Conservation (phyloP, 1,140 invertebrate species). For the Wiebesia pumilae region DNA sequence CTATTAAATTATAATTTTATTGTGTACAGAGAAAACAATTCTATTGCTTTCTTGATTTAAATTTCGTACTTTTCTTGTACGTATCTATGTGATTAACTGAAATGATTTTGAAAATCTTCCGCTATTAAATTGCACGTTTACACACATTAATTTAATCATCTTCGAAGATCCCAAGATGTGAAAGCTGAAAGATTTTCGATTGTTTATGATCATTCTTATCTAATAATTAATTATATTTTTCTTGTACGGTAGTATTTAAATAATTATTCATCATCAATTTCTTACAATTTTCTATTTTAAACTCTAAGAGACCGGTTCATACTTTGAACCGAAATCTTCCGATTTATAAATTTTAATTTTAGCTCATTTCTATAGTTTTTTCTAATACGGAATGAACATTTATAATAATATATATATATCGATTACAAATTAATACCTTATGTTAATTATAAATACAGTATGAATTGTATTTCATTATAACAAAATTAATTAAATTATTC, state of each 20-base stretch:
- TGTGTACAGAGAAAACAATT: conserved; percentile 15
- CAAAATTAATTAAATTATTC: conserved; percentile 8
- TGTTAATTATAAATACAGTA: not conserved
- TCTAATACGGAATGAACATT: not conserved
- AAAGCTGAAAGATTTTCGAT: not conserved
- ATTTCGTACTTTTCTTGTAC: not conserved
- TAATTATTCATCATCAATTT: conserved; percentile 21
- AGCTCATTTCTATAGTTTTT: not conserved
- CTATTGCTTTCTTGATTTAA: conserved; percentile 22
- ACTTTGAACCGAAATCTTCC: not conserved
- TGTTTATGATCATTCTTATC: conserved; percentile 27
- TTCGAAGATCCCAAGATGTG: not conserved
- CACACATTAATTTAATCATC: conserved; percentile 32
- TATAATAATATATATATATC: not conserved
- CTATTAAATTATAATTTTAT: conserved; percentile 21
- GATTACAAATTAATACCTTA: not conserved
- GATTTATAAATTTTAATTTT: not conserved
- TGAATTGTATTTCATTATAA: not conserved
- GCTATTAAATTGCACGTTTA: conserved; percentile 25
- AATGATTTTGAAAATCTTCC: conserved; percentile 30
- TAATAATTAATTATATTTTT: conserved; percentile 27
- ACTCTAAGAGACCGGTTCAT: not conserved
- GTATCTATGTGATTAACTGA: conserved; percentile 20
- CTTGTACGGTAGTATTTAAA: not conserved
- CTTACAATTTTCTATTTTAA: conserved; percentile 28